Base-by-base conservation (phyloP, 1,140 invertebrate species). In the Probaryconus sp. region DNA sequence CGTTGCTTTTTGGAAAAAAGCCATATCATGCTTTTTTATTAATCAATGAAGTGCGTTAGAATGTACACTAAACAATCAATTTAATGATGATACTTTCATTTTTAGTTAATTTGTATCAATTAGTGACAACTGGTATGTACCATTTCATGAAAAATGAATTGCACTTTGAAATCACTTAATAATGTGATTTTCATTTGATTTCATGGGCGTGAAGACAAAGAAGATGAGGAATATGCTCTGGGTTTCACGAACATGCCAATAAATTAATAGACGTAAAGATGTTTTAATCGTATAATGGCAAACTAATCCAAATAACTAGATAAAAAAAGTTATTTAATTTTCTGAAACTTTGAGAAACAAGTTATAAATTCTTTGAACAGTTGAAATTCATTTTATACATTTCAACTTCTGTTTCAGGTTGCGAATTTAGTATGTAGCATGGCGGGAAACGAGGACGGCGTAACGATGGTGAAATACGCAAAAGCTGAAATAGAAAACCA, bases 341-440 rank as follows among this genome's bases (percentile, higher is more conserved):
- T n/a, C n/a, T n/a, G n/a, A n/a, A n/a, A n/a, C n/a, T n/a, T n/a
- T n/a, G n/a, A n/a, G n/a, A n/a, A n/a, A n/a, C n/a, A n/a, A n/a
- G n/a, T n/a, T n/a, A n/a, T n/a, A n/a, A n/a, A n/a, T n/a, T n/a
- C n/a, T n/a, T n/a, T n/a, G n/a, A n/a, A n/a, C n/a, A n/a, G n/a
- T n/a, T n/a, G n/a, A n/a, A n/a, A n/a, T n/a, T n/a, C n/a, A n/a
- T n/a, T n/a, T n/a, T n/a, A n/a, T n/a, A n/a, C n/a, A n/a, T n/a
- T 24, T 6, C 14, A 33, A 56, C 50, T 2, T 30, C 2, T 3
- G 2, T 33, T 78, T 24, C 76, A 94, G 93, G 96, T 99, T 2
- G 98, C 98, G 0, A 97, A 98, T 84, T 88, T 99, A 16, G 97
- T 98, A 0, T 99, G 98, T 86, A 97, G 96, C 50, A 99, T 99